phyloP scores from a whole-genome alignment of 2,888 invertebrate species.

The Elgonia sp. region DNA sequence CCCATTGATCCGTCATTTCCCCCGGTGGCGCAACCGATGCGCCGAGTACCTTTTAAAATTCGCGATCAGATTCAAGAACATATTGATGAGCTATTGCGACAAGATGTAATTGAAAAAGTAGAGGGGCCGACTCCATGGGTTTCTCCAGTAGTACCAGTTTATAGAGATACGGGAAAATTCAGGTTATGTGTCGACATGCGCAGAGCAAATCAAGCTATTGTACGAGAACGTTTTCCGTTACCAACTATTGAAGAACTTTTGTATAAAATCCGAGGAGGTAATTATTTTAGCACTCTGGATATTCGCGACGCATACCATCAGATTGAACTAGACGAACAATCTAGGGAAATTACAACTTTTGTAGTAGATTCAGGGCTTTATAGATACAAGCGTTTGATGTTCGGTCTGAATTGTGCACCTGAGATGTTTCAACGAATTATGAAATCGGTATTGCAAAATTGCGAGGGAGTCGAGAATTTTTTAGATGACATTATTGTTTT shows the following conservation, averaged over 20 bases:
- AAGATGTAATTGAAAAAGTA: slow-evolving; percentile 23
- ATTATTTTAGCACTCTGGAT: slow-evolving; percentile 19
- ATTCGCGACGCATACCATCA: slow-evolving; percentile 26
- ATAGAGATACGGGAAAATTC: slow-evolving; percentile 76
- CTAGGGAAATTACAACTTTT: slow-evolving; percentile 49
- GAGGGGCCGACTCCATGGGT: slow-evolving; percentile 77
- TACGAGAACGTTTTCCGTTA: slow-evolving; percentile 70
- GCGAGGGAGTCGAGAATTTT: slow-evolving; percentile 43
- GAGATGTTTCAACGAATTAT: slow-evolving; percentile 50
- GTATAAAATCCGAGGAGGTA: neutral
- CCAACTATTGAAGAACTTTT: slow-evolving; percentile 44
- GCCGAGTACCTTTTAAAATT: slow-evolving; percentile 58
- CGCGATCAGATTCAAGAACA: slow-evolving; percentile 74
- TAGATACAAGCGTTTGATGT: slow-evolving; percentile 44
- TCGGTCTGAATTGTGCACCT: slow-evolving; percentile 39
- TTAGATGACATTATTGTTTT: slow-evolving; percentile 43
- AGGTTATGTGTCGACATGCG: slow-evolving; percentile 77
- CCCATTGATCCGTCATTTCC: slow-evolving; percentile 76
- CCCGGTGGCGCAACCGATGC: slow-evolving; percentile 66
- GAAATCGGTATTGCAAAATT: neutral
- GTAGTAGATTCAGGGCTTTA: slow-evolving; percentile 23
- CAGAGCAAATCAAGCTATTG: slow-evolving; percentile 74
- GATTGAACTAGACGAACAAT: slow-evolving; percentile 33
- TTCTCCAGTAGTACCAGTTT: slow-evolving; percentile 80
- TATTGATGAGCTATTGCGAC: slow-evolving; percentile 71